Base-by-base conservation (phyloP, 2,797 vertebrate species). In the Ptychobarbus kaznakovi region DNA sequence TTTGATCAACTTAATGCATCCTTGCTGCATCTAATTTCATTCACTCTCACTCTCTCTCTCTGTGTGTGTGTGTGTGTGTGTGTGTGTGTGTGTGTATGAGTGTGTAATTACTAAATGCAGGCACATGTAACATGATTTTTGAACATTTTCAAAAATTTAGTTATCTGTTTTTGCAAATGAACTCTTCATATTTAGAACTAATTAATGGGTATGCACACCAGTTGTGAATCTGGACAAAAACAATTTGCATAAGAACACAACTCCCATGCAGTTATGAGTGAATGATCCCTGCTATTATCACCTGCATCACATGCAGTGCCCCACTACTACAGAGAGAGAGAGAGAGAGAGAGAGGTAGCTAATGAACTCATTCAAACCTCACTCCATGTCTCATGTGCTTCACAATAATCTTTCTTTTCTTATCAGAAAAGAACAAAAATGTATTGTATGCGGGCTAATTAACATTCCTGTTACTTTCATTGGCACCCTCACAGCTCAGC, bases 401-500 rank as follows among this genome's bases (percentile, higher is more conserved):
- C 81, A 73, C 22, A 46, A 70, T 80, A 63, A 75, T 83, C 80
- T 78, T 22, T 74, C 18, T 86, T 78, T 22, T 74, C 44, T 86
- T 72, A 46, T 76, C 74, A 70, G 73, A 82, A 86, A 87, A 86
- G 77, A 82, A 84, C 56, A 86, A 75, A 80, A 70, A 70, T 46
- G 35, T 13, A 25, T 68, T 53, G 58, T 74, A 46, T 18, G 38
- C 13, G 1, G 51, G 49, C 56, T 80, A 89, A 87, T 86, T 86
- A 89, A 46, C 81, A 44, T 63, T 69, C 78, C 58, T 81, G 63
- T 84, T 79, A 81, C 70, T 66, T 58, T 81, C 44, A 82, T 74
- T 79, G 38, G 13, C 28, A 20, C 12, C 51, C 69, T 75, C 44
- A 38, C 11, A 42, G 82, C 65, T 78, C 25, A 84, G 38, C 20